Conservation (phyloP, 2,797 vertebrate genomes). For the Aphelocoma californica region DNA sequence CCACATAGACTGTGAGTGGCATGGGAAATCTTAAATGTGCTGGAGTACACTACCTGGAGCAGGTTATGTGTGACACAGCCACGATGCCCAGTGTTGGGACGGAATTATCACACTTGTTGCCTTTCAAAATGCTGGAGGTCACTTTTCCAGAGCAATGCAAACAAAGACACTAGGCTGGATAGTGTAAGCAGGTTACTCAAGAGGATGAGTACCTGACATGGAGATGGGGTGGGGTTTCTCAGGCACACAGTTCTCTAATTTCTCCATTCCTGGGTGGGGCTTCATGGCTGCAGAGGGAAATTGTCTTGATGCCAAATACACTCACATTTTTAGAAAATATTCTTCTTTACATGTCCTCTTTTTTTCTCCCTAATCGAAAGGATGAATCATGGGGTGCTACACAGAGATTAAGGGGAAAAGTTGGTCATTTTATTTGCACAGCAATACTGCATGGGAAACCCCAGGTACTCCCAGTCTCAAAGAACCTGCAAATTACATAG, state of each 20-base stretch:
- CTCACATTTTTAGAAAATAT: not conserved
- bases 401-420: not conserved
- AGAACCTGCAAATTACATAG: not conserved
- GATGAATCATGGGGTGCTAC: not conserved
- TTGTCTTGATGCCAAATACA: not conserved
- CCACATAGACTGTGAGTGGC: not conserved
- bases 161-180: not conserved
- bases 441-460: not conserved
- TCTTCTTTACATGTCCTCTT: not conserved
- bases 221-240: not conserved
- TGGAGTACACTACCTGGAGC: not conserved
- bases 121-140: not conserved
- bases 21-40: not conserved
- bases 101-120: not conserved
- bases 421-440: not conserved
- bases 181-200: not conserved
- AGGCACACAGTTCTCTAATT: not conserved
- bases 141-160: not conserved
- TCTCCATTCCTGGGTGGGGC: not conserved
- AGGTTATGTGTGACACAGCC: not conserved
- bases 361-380: not conserved
- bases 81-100: fast-evolving
- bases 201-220: not conserved
- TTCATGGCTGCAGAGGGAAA: not conserved
- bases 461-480: not conserved